Conservation (phyloP, 2,797 vertebrate genomes). For the Malurus leucopterus region DNA sequence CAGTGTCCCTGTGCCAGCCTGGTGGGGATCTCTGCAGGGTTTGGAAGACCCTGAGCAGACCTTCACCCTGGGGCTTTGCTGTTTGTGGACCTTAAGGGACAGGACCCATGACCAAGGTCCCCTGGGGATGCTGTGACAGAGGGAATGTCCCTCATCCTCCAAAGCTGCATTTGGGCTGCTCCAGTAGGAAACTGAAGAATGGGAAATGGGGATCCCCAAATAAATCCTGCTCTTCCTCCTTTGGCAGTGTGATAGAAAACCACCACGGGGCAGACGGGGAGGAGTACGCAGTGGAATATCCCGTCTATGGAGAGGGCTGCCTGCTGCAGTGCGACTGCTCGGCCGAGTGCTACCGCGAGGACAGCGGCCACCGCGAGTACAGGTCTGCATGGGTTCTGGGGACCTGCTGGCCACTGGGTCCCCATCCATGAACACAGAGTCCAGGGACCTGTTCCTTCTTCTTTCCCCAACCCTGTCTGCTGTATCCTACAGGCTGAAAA, state of each 20-base stretch:
- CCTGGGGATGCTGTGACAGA: background rate
- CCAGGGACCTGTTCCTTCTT: background rate
- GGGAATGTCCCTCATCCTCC: background rate
- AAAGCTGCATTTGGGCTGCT: accelerated
- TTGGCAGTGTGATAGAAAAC: constrained; percentile 71
- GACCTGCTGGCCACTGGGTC: accelerated
- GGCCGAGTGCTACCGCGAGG: constrained; percentile 76
- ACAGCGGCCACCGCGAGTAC: constrained; percentile 78
- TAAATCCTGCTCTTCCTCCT: background rate
- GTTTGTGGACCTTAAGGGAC: background rate
- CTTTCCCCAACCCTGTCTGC: background rate
- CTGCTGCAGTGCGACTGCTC: constrained; percentile 80
- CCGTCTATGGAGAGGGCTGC: constrained; percentile 74
- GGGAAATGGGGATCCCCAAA: accelerated
- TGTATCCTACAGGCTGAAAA: constrained; percentile 70
- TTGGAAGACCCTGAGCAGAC: background rate
- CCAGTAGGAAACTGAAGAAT: accelerated
- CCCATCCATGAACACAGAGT: background rate
- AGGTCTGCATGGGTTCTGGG: constrained; percentile 64
- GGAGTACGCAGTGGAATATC: constrained; percentile 73
- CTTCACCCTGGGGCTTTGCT: background rate
- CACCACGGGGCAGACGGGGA: constrained; percentile 75
- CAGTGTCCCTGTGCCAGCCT: background rate
- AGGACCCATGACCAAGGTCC: background rate
- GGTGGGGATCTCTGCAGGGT: background rate